Evolutionary conservation across 2,797 vertebrate species (phyloP), one percentile per base, ranked within the genome.

Genomic region (Pygocentrus nattereri): DNA sequence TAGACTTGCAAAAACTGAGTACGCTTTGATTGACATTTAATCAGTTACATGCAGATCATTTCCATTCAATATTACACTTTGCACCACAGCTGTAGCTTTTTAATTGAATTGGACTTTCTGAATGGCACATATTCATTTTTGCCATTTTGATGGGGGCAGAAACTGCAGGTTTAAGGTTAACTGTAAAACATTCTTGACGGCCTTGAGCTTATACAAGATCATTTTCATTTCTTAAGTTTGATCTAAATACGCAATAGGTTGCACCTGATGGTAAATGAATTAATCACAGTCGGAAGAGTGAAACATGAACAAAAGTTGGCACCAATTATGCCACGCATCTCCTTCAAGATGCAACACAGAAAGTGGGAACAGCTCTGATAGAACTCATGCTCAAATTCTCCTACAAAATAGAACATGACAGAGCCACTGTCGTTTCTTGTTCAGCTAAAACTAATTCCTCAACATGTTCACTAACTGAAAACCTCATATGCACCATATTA

Each of bases 241-340:
- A 74, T 78, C 50, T 59, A 71, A 76, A 74, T n/a, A 76, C 38
- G 12, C 3, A 70, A 23, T 6, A 34, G 30, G 58, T 71, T 11
- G 21, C 21, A 49, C 70, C 19, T 58, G 50, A 72, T 77, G 59
- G 50, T 38, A 50, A 80, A 73, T 54, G 52, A 84, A 73, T 81
- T 74, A 74, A 78, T 84, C 68, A 61, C 69, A 38, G 50, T 61
- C 58, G 65, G 31, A 84, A 69, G 70, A 81, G 74, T 81, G 54
- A 78, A 72, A 76, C 71, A 70, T 61, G 31, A 65, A n/a, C 19
- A 67, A 49, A 69, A 67, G 31, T 65, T 38, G 34, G n/a, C 34
- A 69, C 41, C 13, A 15, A 0, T 69, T n/a, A 1, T 16, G 41
- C n/a, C 34, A 16, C n/a, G 18, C 41, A 7, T 27, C n/a, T 16